Base-by-base conservation (phyloP, 2,797 vertebrate species). In the Anguilla marmorata region DNA sequence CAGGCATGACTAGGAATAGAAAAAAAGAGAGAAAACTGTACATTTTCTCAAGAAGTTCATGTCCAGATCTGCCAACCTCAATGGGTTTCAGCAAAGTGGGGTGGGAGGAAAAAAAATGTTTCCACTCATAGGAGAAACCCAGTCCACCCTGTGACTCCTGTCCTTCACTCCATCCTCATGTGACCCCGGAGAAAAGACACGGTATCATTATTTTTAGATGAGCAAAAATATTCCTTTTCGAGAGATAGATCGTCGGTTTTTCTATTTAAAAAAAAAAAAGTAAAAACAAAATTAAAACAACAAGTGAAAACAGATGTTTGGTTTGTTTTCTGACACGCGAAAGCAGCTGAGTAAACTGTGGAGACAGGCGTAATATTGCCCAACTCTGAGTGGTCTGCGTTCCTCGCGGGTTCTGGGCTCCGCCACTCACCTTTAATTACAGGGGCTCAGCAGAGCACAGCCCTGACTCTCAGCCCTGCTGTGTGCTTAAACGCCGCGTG, bases 261-360 rank as follows among this genome's bases (percentile, higher is more conserved):
- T 85, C 93, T 95, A 95, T 86, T 19, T 93, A 94, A 72, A 72
- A 27, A 72, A 41, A 0, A 74, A 74, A 74, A 74, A 56, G 16
- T 16, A 11, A 16, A 9, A 56, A 56, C 0, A 56, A 74, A 12
- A 30, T 30, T 95, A 95, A 94, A 94, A 94, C 93, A 94, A 84
- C 90, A 96, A 96, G 92, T 93, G 93, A 94, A 95, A 96, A 93
- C 96, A 97, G 96, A 98, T 97, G 97, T 95, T 91, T 93, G 93
- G 94, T 95, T 95, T 94, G 95, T 95, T 96, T 96, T 79, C 92
- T 96, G 92, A 96, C 94, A 96, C 97, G 94, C 96, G 96, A 96
- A 33, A 97, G 95, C 97, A 97, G 95, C 96, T 96, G 96, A 96
- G 95, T 94, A 96, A 96, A 96, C 95, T 95, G 96, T 86, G 89